Conservation (phyloP, 2,888 invertebrate species). For the Timema cristinae region DNA sequence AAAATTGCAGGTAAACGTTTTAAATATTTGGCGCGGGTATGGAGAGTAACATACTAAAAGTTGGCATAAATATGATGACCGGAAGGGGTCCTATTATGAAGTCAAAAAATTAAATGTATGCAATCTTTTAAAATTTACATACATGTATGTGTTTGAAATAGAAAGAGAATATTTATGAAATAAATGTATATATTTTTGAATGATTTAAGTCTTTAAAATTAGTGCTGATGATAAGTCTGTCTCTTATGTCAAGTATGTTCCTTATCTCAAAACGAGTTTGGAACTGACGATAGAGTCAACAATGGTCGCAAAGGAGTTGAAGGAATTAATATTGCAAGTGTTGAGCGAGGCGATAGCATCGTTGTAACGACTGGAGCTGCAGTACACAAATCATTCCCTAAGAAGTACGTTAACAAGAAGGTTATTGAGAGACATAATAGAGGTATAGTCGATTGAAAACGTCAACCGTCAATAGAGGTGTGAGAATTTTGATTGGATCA, state of each 20-base stretch:
- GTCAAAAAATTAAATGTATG: too few relatives aligned
- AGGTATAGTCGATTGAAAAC: too few relatives aligned
- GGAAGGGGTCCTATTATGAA: neutral
- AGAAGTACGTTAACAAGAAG: neutral
- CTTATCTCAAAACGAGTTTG: neutral
- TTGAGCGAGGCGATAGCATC: neutral
- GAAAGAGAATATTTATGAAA: too few relatives aligned
- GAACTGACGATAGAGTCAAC: neutral
- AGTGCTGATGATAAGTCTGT: neutral
- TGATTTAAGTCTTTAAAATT: neutral
- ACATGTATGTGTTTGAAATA: too few relatives aligned
- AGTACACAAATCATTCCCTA: neutral
- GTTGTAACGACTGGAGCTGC: constrained; percentile 2
- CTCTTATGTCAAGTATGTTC: too few relatives aligned
- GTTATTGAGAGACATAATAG: neutral
- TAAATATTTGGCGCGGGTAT: too few relatives aligned
- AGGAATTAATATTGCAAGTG: neutral
- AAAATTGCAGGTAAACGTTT: too few relatives aligned
- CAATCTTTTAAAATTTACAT: too few relatives aligned
- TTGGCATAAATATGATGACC: neutral
- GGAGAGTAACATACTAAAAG: neutral
- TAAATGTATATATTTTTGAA: neutral
- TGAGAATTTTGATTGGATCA: neutral
- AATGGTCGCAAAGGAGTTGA: neutral
- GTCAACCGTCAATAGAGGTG: neutral